Percentiles rank a stretch among this genome's conserved stretches.
Evolutionary conservation across 2,797 vertebrate genomes (phyloP).

Genomic region (Tadarida brasiliensis): DNA sequence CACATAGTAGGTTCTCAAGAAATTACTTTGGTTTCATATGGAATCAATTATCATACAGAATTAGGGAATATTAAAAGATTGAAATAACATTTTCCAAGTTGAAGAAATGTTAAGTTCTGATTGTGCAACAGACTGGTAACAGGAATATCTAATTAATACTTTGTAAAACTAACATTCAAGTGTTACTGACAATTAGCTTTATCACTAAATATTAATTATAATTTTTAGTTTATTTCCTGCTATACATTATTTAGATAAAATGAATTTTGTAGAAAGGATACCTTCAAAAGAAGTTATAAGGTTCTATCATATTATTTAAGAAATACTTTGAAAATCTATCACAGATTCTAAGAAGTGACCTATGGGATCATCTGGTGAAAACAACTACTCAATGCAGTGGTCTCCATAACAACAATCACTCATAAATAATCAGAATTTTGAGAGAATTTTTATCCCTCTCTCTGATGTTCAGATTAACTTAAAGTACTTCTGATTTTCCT

Average conservation of each 20-base stretch:
- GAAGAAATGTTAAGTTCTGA: conserved; percentile 55
- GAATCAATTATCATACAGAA: conserved; percentile 54
- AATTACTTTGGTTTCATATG: conserved; percentile 31
- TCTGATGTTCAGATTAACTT: background rate
- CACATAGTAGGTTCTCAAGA: conserved; percentile 6
- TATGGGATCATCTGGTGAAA: background rate
- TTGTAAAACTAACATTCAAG: conserved; percentile 34
- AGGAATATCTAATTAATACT: conserved; percentile 9
- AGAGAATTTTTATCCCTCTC: conserved; percentile 20
- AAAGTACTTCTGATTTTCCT: conserved; percentile 14
- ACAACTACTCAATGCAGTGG: background rate
- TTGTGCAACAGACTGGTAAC: background rate
- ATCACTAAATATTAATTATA: conserved; percentile 47
- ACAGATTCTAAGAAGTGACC: conserved; percentile 30
- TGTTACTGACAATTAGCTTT: background rate
- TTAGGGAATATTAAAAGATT: background rate
- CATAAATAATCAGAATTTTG: conserved; percentile 23
- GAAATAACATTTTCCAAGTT: conserved; percentile 52
- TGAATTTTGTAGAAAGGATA: conserved; percentile 10
- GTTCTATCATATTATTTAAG: conserved; percentile 9
- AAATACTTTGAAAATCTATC: conserved; percentile 46
- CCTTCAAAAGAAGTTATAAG: conserved; percentile 38
- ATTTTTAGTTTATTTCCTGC: conserved; percentile 17
- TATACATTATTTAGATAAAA: conserved; percentile 27
- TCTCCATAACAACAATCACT: conserved; percentile 14